Conservation (phyloP, 2,888 invertebrate species). For the Orgyia antiqua region DNA sequence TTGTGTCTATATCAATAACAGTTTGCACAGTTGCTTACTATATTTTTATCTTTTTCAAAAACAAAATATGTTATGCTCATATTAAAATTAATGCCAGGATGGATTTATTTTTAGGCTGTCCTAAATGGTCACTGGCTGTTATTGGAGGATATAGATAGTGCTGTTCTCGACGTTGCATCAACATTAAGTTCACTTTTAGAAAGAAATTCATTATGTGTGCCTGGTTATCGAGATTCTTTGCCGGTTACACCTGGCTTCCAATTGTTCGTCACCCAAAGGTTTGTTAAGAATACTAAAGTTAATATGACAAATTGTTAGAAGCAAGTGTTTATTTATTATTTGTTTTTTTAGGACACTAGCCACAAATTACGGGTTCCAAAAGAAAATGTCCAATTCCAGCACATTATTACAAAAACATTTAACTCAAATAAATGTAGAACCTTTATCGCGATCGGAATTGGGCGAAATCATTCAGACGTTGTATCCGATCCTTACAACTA, state of each 20-base stretch:
- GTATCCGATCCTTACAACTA: conserved; percentile 84
- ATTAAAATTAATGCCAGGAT: too few species aligned
- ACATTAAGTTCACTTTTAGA: conserved; percentile 91
- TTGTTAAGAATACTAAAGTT: conserved; percentile 17
- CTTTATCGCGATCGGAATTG: conserved; percentile 86
- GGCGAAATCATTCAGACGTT: conserved; percentile 82
- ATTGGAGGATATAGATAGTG: conserved; percentile 96
- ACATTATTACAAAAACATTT: conserved; percentile 89
- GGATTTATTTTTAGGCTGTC: too few species aligned
- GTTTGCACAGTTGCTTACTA: conserved; percentile 16
- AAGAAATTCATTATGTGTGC: conserved; percentile 88
- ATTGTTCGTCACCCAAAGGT: conserved; percentile 94
- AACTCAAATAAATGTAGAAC: conserved; percentile 88
- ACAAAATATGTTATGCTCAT: too few species aligned
- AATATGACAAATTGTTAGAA: conserved; percentile 5
- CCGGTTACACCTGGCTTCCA: conserved; percentile 92
- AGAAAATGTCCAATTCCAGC: conserved; percentile 80
- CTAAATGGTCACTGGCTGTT: conserved; percentile 93
- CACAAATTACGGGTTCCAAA: conserved; percentile 80
- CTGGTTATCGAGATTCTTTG: conserved; percentile 91
- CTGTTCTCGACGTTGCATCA: conserved; percentile 94
- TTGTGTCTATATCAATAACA: not conserved
- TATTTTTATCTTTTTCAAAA: too few species aligned
- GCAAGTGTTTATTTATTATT: too few species aligned
- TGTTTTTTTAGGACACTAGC: conserved; percentile 71